Evolutionary conservation across 1,140 invertebrate genomes (phyloP), one percentile per base, ranked within the genome.

Genomic region (Zaprionus ghesquierei): DNA sequence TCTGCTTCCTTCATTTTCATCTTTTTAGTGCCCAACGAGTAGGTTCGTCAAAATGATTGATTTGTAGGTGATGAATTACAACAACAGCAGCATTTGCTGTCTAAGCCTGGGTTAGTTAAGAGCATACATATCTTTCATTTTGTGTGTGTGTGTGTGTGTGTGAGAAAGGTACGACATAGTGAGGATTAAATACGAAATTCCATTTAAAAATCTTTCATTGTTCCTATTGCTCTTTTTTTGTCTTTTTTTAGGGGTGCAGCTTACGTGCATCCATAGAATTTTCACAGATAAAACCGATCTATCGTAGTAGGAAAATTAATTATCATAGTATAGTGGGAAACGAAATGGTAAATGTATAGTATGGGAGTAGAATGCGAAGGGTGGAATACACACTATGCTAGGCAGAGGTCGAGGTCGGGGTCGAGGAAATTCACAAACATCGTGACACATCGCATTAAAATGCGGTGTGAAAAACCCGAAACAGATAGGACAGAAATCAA

Each of bases 41-140:
- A 77, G 84, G 69, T 87, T 87, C 89, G 89, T 91, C 89, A 91
- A 91, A 91, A 91, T 91, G 89, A 91, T 91, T 91, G 89, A 91
- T 91, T 90, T 90, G 81, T 91, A 91, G 89, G 89, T 91, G 89
- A 91, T 91, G 89, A 91, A 91, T 91, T 91, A 90, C 89, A 89
- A 90, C 89, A 89, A 90, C 85, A 85, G 38, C 70, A 85, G 31
- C 70, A 76, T 31, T 68, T 66, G 68, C 75, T 81, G 74, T 75
- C 71, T 64, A 60, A 72, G 73, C 29, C 55, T 50, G 38, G 69
- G 69, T 76, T 76, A 76, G 74, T 76, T 76, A 76, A 73, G 62
- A 76, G 74, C 74, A 61, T 46, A 68, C 59, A 68, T 60, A 66
- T 61, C 64, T 69, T 50, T 33, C 31, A 46, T 8, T 20, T 25